Percentiles rank a stretch among this genome's conserved stretches.
These are phyloP conservation scores for Pseudococcus viburni DNA, from an alignment of 2,888 invertebrate genomes.

Conservation along the genomic window DNA sequence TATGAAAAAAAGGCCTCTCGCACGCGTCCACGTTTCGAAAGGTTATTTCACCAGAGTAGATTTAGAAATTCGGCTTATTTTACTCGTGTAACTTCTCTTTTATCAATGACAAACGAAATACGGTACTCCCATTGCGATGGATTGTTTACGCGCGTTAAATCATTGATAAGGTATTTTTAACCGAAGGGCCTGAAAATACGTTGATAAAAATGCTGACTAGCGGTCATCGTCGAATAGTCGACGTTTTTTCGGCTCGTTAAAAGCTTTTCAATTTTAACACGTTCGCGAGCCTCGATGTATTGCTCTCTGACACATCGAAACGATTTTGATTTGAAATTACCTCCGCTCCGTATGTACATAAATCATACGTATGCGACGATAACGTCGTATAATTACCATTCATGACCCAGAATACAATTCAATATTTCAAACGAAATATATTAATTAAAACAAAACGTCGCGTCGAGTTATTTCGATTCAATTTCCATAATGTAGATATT, in stretches of 20 bases:
- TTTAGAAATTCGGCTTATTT: constrained; percentile 14
- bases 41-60: background rate
- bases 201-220: background rate
- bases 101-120: constrained; percentile 17
- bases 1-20: constrained; percentile 1
- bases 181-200: background rate
- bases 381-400: background rate
- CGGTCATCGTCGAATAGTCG: background rate
- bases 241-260: background rate
- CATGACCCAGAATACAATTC: background rate
- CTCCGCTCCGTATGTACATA: background rate
- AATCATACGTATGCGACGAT: background rate
- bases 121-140: background rate
- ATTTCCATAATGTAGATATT: background rate
- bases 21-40: background rate
- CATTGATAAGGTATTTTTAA: constrained; percentile 6
- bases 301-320: background rate
- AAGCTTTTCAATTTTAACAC: background rate
- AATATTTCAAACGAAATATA: background rate
- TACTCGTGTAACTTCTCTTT: background rate
- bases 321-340: background rate
- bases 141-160: background rate
- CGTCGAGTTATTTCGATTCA: background rate
- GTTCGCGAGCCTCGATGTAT: background rate
- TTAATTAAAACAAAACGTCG: constrained; percentile 10